Conservation (phyloP, 2,113 vertebrate genomes). For the Onychostruthus taczanowskii region DNA sequence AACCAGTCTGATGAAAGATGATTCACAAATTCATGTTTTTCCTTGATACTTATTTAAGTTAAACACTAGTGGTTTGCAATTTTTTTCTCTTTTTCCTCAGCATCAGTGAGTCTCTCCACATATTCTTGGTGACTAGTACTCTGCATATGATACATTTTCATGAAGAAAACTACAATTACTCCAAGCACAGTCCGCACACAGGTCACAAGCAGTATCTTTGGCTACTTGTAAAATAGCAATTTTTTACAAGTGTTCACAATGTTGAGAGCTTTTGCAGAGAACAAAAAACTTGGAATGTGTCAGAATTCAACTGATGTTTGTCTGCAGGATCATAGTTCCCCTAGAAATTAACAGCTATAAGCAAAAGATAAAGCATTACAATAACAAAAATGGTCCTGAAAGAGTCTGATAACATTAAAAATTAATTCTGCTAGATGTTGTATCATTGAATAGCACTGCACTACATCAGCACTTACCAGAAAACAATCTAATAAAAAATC, state of each 20-base stretch:
- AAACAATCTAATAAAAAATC: neutral
- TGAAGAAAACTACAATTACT: neutral
- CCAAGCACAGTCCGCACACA: neutral
- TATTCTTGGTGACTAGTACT: neutral
- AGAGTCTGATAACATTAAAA: neutral
- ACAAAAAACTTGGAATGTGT: neutral
- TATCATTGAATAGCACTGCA: neutral
- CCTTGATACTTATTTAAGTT: neutral
- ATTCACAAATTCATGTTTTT: neutral
- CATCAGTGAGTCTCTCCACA: neutral
- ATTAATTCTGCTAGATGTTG: neutral
- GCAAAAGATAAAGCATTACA: neutral
- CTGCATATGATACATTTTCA: neutral
- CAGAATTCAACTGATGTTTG: neutral
- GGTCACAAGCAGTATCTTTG: neutral
- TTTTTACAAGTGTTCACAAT: neutral
- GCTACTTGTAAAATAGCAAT: neutral
- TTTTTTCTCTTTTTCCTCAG: neutral
- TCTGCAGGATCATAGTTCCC: neutral
- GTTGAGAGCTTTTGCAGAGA: neutral
- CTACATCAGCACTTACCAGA: neutral
- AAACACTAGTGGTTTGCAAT: neutral
- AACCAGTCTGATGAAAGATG: neutral
- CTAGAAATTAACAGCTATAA: neutral
- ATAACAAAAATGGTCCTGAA: neutral